phyloP scores from a whole-genome alignment of 2,113 vertebrate genomes.

The Psophia crepitans region DNA sequence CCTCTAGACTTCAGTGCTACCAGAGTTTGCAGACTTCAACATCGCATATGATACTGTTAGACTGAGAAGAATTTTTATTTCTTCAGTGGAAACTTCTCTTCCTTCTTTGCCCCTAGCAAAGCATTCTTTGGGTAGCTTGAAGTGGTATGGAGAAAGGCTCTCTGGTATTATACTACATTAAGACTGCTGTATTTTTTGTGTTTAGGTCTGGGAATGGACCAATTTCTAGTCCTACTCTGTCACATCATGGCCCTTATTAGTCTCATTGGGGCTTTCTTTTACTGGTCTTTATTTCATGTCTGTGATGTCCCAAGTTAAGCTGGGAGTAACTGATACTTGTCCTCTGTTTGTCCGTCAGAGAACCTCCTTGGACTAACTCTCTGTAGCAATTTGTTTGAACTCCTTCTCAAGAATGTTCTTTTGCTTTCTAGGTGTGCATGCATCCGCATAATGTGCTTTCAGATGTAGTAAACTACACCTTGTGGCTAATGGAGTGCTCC shows the following conservation, averaged over 20 bases:
- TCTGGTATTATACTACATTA: not conserved
- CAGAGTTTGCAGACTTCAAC: not conserved
- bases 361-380: not conserved
- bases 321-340: not conserved
- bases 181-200: not conserved
- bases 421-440: slow-evolving; percentile 89
- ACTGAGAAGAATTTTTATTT: not conserved
- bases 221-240: not conserved
- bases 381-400: not conserved
- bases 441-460: slow-evolving; percentile 90
- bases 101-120: rapidly evolving
- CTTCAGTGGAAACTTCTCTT: not conserved
- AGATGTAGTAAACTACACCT: slow-evolving; percentile 94
- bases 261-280: not conserved
- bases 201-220: not conserved
- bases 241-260: not conserved
- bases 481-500: slow-evolving; percentile 98
- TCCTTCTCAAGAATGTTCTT: not conserved
- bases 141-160: not conserved
- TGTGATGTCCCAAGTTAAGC: not conserved
- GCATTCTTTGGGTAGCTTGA: not conserved
- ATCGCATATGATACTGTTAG: not conserved
- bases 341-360: not conserved
- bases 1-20: not conserved
- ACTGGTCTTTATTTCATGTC: not conserved